These are phyloP conservation scores for Hemibagrus wyckioides DNA, from an alignment of 2,113 vertebrate genomes.

Conservation along the genomic window DNA sequence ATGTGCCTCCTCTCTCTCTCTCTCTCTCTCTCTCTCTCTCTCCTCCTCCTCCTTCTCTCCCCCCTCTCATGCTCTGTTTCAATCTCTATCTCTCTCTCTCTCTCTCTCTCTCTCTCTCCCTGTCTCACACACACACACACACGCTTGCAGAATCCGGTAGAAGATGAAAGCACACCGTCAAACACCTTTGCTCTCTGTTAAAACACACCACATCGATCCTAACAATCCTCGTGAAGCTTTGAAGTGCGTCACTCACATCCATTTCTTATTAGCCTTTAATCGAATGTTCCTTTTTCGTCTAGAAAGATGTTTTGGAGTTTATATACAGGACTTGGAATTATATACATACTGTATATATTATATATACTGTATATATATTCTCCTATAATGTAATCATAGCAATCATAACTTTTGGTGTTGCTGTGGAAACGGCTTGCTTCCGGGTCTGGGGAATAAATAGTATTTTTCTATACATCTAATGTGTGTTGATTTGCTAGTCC, in stretches of 20 bases:
- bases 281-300: background rate
- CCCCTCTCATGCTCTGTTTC: too few relatives aligned
- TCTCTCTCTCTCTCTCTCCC: slow-evolving; percentile 13
- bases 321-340: background rate
- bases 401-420: background rate
- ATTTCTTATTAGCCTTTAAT: slow-evolving; percentile 37
- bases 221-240: slow-evolving; percentile 25
- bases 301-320: background rate
- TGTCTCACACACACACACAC: slow-evolving; percentile 23
- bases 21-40: background rate
- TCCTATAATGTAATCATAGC: too few relatives aligned
- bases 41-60: slow-evolving; percentile 2
- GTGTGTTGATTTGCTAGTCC: background rate
- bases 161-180: slow-evolving; percentile 31
- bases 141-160: slow-evolving; percentile 25
- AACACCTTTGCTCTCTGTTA: slow-evolving; percentile 34
- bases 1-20: slow-evolving; percentile 13
- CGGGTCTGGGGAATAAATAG: background rate
- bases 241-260: slow-evolving; percentile 27
- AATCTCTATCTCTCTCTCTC: too few relatives aligned
- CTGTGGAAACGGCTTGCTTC: background rate
- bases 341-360: too few relatives aligned
- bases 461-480: background rate
- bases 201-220: slow-evolving; percentile 26
- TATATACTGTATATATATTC: too few relatives aligned